A percentile compares a stretch with the other conserved stretches of the same genome.
Evolutionary conservation across 2,113 vertebrate species (phyloP).

Genomic region (Phalacrocorax aristotelis): DNA sequence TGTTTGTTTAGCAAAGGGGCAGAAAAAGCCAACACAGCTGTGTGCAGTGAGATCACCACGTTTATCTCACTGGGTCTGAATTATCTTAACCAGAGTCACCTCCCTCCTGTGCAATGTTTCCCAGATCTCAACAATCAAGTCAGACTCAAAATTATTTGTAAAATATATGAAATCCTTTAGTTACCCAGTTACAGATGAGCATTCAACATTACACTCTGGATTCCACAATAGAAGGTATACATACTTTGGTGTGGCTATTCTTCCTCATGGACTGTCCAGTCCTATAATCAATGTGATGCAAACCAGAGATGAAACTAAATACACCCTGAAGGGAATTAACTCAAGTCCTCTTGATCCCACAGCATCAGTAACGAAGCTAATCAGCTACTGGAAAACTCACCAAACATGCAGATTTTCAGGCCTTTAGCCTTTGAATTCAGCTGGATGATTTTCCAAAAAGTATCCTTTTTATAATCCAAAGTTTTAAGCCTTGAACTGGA

Average conservation of each 20-base stretch:
- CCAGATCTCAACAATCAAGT: slow-evolving; percentile 1
- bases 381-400: neutral
- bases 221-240: neutral
- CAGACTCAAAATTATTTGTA: neutral
- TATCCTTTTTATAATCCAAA: neutral
- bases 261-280: neutral
- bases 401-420: neutral
- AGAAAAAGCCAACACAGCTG: slow-evolving; percentile 64
- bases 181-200: neutral
- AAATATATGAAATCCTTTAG: neutral
- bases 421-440: neutral
- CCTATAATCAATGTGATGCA: neutral
- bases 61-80: slow-evolving; percentile 56
- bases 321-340: neutral
- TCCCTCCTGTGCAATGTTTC: slow-evolving; percentile 39
- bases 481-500: neutral
- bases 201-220: neutral
- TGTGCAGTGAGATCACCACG: slow-evolving; percentile 18
- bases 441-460: neutral
- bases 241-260: neutral
- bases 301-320: neutral
- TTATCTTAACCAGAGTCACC: slow-evolving; percentile 8
- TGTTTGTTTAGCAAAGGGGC: neutral
- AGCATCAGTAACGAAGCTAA: neutral
- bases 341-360: neutral